Evolutionary conservation across 2,888 invertebrate species (phyloP), one percentile per base, ranked within the genome.

Genomic region (Beris chalybata): DNA sequence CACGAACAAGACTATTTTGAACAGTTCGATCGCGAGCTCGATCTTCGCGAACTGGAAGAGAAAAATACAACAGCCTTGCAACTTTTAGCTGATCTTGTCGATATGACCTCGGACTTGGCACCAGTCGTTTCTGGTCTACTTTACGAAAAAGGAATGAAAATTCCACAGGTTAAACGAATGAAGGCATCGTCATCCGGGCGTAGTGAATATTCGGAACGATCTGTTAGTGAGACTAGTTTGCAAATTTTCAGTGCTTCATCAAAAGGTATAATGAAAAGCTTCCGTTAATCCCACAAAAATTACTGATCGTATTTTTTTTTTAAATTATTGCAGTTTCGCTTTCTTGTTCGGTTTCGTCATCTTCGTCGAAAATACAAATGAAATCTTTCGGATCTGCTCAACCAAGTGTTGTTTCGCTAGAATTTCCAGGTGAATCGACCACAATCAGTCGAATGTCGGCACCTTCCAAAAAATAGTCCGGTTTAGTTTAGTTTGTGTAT

Each of bases 11-110:
- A 77, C 0, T 79, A 72, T 65, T 65, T 80, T 30, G 65, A 65
- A 0, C 48, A 72, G 7, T 79, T 73, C 65, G 77, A 78, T 43
- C 74, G 74, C 72, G 87, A 88, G 69, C 79, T 88, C 31, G 81
- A 82, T 57, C 77, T 85, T 9, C 82, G 84, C 15, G 86, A 86
- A 72, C 72, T 87, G n/a, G 83, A 84, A 74, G 85, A 86, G 68
- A 82, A 84, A 13, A 89, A 88, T 73, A 80, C 81, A 29, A 78
- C 80, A 55, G 84, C 82, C 0, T 74, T 87, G 3, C 85, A 86
- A 71, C 81, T 84, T 55, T 74, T 89, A 11, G 77, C 82, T 0
- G 86, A 86, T 73, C 79, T 87, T 70, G 77, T 79, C 1, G 76
- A 76, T 30, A 73, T 68, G 9, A 73, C 75, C 56, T 70, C 74